Percentiles rank a stretch among this genome's conserved stretches.
These are phyloP conservation scores for Drosophila setosimentum DNA, from an alignment of 2,888 invertebrate genomes.

Conservation along the genomic window DNA sequence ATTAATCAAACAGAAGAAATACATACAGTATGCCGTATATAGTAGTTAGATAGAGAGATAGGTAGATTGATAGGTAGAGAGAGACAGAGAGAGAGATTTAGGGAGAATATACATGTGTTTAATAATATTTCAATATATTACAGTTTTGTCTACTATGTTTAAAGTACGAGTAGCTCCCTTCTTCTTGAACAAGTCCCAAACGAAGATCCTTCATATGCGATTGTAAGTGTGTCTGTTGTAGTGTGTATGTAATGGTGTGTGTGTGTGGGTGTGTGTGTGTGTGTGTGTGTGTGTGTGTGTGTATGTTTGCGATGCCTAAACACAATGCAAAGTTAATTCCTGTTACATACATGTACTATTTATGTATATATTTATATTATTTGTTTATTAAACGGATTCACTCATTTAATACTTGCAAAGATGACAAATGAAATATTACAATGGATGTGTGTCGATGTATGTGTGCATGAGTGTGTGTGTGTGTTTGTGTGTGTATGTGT, in stretches of 20 bases:
- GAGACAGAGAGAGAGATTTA: slow-evolving; percentile 27
- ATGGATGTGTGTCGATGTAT: slow-evolving; percentile 43
- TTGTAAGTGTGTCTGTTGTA: too few relatives aligned
- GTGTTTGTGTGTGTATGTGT: slow-evolving; percentile 15
- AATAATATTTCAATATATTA: slow-evolving; percentile 57
- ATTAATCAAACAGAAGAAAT: slow-evolving; percentile 39
- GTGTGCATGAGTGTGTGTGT: slow-evolving; percentile 17
- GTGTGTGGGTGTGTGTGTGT: background rate
- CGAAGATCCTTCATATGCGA: slow-evolving; percentile 35
- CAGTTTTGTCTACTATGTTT: slow-evolving; percentile 65
- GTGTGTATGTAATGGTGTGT: too few relatives aligned
- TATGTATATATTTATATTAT: slow-evolving; percentile 31
- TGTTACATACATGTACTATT: slow-evolving; percentile 40
- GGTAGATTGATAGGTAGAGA: slow-evolving; percentile 13
- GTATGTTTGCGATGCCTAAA: slow-evolving; percentile 41
- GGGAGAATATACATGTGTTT: slow-evolving; percentile 49
- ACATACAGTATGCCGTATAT: slow-evolving; percentile 38
- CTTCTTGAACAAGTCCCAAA: slow-evolving; percentile 41
- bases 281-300: background rate
- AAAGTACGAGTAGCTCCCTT: slow-evolving; percentile 61
- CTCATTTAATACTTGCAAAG: slow-evolving; percentile 76
- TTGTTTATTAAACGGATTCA: slow-evolving; percentile 63
- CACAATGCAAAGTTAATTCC: slow-evolving; percentile 53
- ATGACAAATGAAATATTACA: slow-evolving; percentile 76
- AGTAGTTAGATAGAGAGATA: slow-evolving; percentile 26